Evolutionary conservation across 30 jellyfish, hydroid and myxozoan genomes (phyloP).

Genomic region (Euphysa ruthae): DNA sequence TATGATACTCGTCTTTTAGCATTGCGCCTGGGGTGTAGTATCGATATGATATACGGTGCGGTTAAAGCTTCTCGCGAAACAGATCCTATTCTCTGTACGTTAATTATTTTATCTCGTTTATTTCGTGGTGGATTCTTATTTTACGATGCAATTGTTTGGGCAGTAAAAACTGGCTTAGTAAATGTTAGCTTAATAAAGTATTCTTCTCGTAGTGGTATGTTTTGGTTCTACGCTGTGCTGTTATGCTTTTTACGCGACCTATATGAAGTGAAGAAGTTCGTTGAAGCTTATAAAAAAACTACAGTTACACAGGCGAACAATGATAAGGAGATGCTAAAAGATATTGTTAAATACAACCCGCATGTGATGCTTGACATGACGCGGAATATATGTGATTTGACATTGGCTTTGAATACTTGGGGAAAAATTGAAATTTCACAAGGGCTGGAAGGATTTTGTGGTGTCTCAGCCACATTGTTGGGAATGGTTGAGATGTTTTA

Average conservation of each 20-base stretch:
- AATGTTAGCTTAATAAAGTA: conserved; percentile 52
- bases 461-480: conserved; percentile 60
- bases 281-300: conserved; percentile 11
- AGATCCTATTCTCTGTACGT: conserved; percentile 72
- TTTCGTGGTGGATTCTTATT: conserved; percentile 59
- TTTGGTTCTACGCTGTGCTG: conserved; percentile 78
- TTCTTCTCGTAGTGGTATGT: conserved; percentile 59
- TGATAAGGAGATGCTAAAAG: conserved; percentile 21
- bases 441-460: conserved; percentile 69
- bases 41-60: conserved; percentile 86
- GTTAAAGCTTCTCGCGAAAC: conserved; percentile 38
- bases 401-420: conserved; percentile 62
- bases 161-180: conserved; percentile 64
- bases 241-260: conserved; percentile 54
- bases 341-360: conserved; percentile 39
- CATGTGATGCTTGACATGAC: conserved; percentile 47
- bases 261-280: conserved; percentile 51
- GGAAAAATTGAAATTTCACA: conserved; percentile 40
- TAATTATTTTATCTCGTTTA: conserved; percentile 51
- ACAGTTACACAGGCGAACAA: conserved; percentile 35
- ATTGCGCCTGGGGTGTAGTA: conserved; percentile 68
- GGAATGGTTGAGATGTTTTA: conserved; percentile 45
- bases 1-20: too few species aligned
- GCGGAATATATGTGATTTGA: conserved; percentile 50
- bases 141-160: conserved; percentile 75